Conservation (phyloP, 1,140 invertebrate genomes). For the Eubasilissa regina region DNA sequence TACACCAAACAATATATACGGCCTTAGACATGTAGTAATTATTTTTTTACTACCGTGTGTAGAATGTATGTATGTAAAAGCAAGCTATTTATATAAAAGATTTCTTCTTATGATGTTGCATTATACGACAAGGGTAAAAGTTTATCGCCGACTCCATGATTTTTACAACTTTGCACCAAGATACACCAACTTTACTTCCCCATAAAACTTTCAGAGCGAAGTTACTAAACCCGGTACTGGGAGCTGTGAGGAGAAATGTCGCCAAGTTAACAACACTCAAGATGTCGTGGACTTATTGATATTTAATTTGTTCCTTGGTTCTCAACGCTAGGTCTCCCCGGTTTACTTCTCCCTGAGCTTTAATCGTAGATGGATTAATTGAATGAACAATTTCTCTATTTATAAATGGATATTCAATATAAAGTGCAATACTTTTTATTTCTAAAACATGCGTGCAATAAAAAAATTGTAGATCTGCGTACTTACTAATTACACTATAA, state of each 20-base stretch:
- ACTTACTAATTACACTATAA: too few relatives aligned
- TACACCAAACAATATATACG: too few relatives aligned
- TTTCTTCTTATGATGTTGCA: conserved; percentile 27
- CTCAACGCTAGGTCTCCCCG: background rate
- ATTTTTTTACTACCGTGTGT: too few relatives aligned
- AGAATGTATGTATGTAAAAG: too few relatives aligned
- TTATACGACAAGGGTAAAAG: conserved; percentile 27
- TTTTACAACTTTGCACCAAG: conserved; percentile 45
- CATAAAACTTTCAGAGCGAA: conserved; percentile 43
- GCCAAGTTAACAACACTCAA: conserved; percentile 37
- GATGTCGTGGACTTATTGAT: conserved; percentile 39
- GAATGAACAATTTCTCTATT: too few relatives aligned
- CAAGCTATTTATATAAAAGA: conserved; percentile 20
- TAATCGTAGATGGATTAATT: too few relatives aligned
- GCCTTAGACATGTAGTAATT: too few relatives aligned
- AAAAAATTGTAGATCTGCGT: too few relatives aligned
- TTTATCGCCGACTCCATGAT: conserved; percentile 35
- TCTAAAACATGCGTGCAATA: too few relatives aligned
- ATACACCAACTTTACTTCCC: conserved; percentile 41
- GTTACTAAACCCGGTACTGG: conserved; percentile 1
- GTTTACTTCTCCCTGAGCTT: background rate
- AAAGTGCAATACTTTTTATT: too few relatives aligned
- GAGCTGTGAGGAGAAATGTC: conserved; percentile 30
- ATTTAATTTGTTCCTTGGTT: conserved; percentile 37
- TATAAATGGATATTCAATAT: too few relatives aligned